These are phyloP conservation scores for Adoxophyes honmai DNA, from an alignment of 1,140 invertebrate genomes.

Conservation along the genomic window DNA sequence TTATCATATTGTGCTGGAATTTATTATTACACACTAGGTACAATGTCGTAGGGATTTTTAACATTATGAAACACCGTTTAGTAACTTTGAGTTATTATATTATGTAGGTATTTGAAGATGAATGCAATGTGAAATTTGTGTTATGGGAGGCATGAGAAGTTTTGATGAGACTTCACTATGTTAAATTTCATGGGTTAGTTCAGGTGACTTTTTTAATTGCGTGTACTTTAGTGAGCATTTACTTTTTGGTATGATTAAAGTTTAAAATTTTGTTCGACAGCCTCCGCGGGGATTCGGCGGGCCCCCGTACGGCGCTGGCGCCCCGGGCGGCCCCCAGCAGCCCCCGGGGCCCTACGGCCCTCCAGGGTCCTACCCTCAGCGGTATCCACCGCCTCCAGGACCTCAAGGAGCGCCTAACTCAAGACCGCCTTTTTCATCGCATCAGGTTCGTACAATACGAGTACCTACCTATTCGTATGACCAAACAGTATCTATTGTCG, in stretches of 20 bases:
- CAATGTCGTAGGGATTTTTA: no score
- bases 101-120: no score
- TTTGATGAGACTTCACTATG: no score
- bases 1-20: slow-evolving; percentile 53
- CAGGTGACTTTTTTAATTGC: no score
- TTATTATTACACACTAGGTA: slow-evolving; percentile 60
- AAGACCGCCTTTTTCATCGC: slow-evolving; percentile 67
- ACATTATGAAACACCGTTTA: no score
- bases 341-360: slow-evolving; percentile 58
- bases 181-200: no score
- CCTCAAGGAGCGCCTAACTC: slow-evolving; percentile 62
- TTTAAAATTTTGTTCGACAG: slow-evolving; percentile 33
- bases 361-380: slow-evolving; percentile 58
- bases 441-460: slow-evolving; percentile 55
- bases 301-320: slow-evolving; percentile 45
- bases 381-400: slow-evolving; percentile 64
- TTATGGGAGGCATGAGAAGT: no score
- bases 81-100: no score
- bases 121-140: no score
- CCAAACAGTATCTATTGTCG: no score
- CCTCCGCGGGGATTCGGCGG: slow-evolving; percentile 58
- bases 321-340: slow-evolving; percentile 50
- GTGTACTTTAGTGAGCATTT: slow-evolving; percentile 15
- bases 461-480: no score
- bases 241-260: slow-evolving; percentile 17